These are phyloP conservation scores for Rutpela maculata DNA, from an alignment of 2,888 invertebrate species.

Conservation along the genomic window DNA sequence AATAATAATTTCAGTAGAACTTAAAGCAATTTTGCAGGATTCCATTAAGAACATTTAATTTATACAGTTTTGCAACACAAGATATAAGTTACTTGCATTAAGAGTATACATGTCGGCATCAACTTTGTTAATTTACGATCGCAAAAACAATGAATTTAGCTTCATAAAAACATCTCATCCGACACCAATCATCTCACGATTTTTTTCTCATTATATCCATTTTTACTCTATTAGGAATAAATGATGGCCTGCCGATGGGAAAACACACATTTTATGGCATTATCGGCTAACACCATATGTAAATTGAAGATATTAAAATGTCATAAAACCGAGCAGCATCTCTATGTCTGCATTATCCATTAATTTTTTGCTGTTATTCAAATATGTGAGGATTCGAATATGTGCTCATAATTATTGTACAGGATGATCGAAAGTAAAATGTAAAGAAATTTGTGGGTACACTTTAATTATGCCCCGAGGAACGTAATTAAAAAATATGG, in stretches of 20 bases:
- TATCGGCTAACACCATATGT: constrained; percentile 29
- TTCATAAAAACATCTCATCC: constrained; percentile 23
- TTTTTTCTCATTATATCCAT: constrained; percentile 33
- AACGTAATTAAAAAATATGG: too few species aligned
- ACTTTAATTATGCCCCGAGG: too few species aligned
- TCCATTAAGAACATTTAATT: constrained; percentile 5
- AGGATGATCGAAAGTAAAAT: too few species aligned
- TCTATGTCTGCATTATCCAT: constrained; percentile 30
- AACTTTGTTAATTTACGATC: constrained; percentile 33
- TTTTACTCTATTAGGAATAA: constrained; percentile 35
- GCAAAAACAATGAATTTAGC: constrained; percentile 27
- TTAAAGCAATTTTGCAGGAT: neutral
- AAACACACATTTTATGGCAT: constrained; percentile 30
- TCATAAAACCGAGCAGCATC: constrained; percentile 17
- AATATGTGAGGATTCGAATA: neutral
- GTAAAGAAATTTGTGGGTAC: too few species aligned
- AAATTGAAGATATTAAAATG: constrained; percentile 32
- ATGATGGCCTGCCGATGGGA: constrained; percentile 34
- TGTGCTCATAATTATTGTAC: neutral
- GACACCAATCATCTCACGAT: constrained; percentile 22
- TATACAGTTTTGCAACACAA: constrained; percentile 5
- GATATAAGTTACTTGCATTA: constrained; percentile 13
- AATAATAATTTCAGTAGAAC: too few species aligned
- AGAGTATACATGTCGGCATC: constrained; percentile 17
- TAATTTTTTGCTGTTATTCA: constrained; percentile 16